phyloP scores from a whole-genome alignment of 2,113 vertebrate species.

The Stegastes partitus region DNA sequence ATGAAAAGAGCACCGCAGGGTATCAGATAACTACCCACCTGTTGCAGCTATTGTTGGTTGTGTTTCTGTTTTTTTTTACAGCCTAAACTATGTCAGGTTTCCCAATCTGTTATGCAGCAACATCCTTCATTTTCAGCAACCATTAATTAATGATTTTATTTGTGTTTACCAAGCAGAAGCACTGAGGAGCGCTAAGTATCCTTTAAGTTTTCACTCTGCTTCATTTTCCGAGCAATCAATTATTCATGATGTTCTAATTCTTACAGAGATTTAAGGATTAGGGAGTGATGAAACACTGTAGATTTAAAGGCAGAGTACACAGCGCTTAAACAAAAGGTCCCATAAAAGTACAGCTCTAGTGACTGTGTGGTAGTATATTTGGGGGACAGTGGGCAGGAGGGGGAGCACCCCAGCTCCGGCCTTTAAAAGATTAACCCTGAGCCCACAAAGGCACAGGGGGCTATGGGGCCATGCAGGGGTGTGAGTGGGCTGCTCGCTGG shows the following conservation, averaged over 20 bases:
- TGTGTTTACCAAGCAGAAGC: constrained; percentile 17
- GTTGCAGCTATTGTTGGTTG: constrained; percentile 33
- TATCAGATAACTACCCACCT: constrained; percentile 34
- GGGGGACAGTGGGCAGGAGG: constrained; percentile 66
- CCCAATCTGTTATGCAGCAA: constrained; percentile 13
- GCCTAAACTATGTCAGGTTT: background rate
- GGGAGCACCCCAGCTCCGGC: constrained; percentile 45
- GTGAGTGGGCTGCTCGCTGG: constrained; percentile 73
- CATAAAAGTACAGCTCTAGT: constrained; percentile 77
- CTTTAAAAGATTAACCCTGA: constrained; percentile 82
- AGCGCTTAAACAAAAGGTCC: constrained; percentile 66
- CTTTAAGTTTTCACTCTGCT: constrained; percentile 19
- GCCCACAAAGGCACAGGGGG: constrained; percentile 73
- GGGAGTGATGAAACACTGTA: constrained; percentile 27
- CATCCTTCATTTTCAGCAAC: constrained; percentile 7
- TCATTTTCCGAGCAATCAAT: constrained; percentile 43
- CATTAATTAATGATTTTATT: constrained; percentile 37
- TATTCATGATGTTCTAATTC: constrained; percentile 65
- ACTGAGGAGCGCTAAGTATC: background rate
- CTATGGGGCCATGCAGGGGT: constrained; percentile 61
- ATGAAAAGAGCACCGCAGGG: constrained; percentile 25
- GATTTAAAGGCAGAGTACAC: constrained; percentile 44
- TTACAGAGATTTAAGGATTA: constrained; percentile 47
- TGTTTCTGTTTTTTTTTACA: background rate
- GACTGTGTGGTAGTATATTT: constrained; percentile 81